phyloP scores from a whole-genome alignment of 2,797 vertebrate genomes.

The Characodon lateralis region DNA sequence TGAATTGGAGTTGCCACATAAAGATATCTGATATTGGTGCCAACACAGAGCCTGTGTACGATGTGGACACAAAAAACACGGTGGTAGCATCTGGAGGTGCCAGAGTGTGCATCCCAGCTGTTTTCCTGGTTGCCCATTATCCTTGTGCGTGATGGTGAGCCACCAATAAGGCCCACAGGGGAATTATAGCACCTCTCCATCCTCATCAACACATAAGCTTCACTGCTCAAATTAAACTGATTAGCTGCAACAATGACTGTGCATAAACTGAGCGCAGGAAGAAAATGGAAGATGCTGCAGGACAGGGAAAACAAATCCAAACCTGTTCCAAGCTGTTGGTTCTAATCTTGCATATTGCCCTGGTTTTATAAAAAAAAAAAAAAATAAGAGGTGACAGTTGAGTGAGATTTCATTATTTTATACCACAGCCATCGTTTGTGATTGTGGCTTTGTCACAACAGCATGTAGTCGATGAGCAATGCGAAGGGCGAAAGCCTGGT shows the following conservation, averaged over 20 bases:
- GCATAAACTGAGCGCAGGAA: constrained; percentile 53
- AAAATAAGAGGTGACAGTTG: constrained; percentile 21
- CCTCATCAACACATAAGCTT: constrained; percentile 78
- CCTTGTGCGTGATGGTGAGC: constrained; percentile 54
- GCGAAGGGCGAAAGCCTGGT: constrained; percentile 28
- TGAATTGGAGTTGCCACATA: constrained; percentile 18
- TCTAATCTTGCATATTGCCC: background rate
- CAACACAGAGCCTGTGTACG: constrained; percentile 23
- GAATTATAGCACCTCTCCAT: constrained; percentile 73
- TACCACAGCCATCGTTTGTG: constrained; percentile 24
- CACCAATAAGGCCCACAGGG: constrained; percentile 61
- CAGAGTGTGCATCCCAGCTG: constrained; percentile 66
- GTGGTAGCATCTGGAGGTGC: constrained; percentile 66
- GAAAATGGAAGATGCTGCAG: constrained; percentile 8
- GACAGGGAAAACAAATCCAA: constrained; percentile 20
- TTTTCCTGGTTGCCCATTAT: constrained; percentile 64
- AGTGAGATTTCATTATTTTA: constrained; percentile 17
- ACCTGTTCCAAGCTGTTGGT: background rate
- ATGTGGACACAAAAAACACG: constrained; percentile 31
- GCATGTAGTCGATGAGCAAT: constrained; percentile 64
- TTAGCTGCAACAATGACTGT: constrained; percentile 71
- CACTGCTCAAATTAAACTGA: constrained; percentile 75
- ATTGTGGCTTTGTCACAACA: constrained; percentile 57
- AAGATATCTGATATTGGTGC: constrained; percentile 32
- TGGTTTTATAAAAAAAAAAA: background rate